These are phyloP conservation scores for Corvus cornix DNA, from an alignment of 2,113 vertebrate species.

Conservation along the genomic window DNA sequence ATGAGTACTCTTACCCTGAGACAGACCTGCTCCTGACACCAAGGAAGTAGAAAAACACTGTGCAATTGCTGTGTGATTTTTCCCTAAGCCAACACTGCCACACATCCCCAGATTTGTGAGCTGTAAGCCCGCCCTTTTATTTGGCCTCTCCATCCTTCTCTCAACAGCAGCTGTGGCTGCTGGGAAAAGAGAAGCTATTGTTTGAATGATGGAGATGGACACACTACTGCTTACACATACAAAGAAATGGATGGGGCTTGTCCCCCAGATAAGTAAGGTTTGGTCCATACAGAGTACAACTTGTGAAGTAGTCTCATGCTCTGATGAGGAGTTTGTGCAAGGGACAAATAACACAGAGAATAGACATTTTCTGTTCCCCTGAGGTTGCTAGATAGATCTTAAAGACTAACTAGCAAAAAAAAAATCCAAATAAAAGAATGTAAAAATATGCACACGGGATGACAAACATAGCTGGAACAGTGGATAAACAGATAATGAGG, in stretches of 20 bases:
- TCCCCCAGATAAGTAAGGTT: not conserved
- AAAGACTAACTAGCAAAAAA: not conserved
- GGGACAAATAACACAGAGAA: not conserved
- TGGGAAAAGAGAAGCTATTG: not conserved
- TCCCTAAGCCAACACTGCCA: not conserved
- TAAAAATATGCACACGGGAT: not conserved
- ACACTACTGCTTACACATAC: not conserved
- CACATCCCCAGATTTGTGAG: not conserved
- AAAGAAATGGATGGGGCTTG: not conserved
- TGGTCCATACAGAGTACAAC: not conserved
- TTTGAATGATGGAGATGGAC: not conserved
- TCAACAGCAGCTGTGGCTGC: not conserved
- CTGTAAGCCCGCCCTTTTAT: not conserved
- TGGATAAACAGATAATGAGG: not conserved
- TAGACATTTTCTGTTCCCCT: not conserved
- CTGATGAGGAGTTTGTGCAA: not conserved
- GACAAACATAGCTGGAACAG: not conserved
- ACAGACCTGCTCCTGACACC: not conserved
- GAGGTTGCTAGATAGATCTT: not conserved
- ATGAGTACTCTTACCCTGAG: not conserved
- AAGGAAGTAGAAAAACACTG: not conserved
- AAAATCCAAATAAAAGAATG: not conserved
- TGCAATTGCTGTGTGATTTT: not conserved
- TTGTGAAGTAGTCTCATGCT: not conserved
- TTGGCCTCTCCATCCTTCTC: not conserved